Conservation (phyloP, 2,888 invertebrate species). For the Anarsia innoxiella region DNA sequence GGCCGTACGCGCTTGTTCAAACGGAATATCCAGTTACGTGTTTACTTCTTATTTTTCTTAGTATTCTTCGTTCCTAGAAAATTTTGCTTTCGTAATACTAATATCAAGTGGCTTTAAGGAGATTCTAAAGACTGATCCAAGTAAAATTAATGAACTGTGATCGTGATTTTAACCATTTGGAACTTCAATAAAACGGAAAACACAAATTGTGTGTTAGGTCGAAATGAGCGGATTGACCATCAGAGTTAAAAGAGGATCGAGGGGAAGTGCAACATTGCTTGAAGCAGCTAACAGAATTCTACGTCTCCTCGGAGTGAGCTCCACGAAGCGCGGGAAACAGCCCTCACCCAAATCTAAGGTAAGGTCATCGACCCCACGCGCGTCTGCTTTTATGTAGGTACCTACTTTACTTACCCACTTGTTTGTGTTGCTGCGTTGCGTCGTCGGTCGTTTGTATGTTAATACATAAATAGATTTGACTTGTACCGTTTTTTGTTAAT, state of each 20-base stretch:
- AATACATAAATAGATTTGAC: constrained; percentile 12
- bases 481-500: too few relatives aligned
- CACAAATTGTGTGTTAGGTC: constrained; percentile 54
- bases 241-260: constrained; percentile 73
- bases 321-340: constrained; percentile 73
- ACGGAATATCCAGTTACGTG: constrained; percentile 32
- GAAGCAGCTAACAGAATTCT: constrained; percentile 74
- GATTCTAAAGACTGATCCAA: constrained; percentile 24
- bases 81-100: constrained; percentile 21
- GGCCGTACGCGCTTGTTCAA: constrained; percentile 42
- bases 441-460: too few relatives aligned
- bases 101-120: constrained; percentile 25
- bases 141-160: constrained; percentile 60
- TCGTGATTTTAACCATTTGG: constrained; percentile 53
- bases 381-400: constrained; percentile 36
- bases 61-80: constrained; percentile 42
- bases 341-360: constrained; percentile 72
- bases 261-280: constrained; percentile 71
- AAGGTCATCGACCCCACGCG: constrained; percentile 58
- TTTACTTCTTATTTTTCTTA: constrained; percentile 38
- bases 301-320: constrained; percentile 69
- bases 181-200: constrained; percentile 55
- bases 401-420: too few relatives aligned
- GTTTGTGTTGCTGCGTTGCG: constrained; percentile 27
- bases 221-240: constrained; percentile 75